Conservation (phyloP, 2,797 vertebrate species). For the Catostomus latipinnis region DNA sequence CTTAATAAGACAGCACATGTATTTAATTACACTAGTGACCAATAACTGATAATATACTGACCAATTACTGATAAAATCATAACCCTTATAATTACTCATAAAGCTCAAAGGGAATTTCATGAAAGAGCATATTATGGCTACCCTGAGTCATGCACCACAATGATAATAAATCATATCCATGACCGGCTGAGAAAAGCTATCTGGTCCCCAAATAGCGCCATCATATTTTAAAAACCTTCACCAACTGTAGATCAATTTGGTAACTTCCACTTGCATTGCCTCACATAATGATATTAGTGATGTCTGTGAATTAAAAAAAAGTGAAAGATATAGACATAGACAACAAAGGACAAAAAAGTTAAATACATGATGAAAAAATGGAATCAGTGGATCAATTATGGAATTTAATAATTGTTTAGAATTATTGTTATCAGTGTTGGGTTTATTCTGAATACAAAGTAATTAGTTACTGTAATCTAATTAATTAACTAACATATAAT, state of each 20-base stretch:
- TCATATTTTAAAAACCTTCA: slow-evolving; percentile 81
- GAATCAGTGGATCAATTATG: too few species aligned
- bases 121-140: neutral
- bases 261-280: slow-evolving; percentile 87
- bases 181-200: slow-evolving; percentile 75
- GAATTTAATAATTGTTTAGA: too few species aligned
- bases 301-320: slow-evolving; percentile 70
- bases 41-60: neutral
- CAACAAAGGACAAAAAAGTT: too few species aligned
- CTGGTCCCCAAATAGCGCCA: slow-evolving; percentile 83
- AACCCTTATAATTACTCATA: neutral
- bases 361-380: too few species aligned
- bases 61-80: neutral
- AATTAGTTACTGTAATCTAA: too few species aligned
- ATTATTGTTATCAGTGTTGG: too few species aligned
- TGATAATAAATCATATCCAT: slow-evolving; percentile 74
- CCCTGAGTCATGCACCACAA: neutral
- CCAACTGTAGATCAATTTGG: slow-evolving; percentile 85
- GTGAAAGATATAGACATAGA: neutral
- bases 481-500: too few species aligned
- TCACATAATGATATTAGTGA: slow-evolving; percentile 88
- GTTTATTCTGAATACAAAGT: too few species aligned
- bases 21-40: neutral
- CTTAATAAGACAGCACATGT: slow-evolving; percentile 69
- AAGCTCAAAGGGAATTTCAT: neutral